phyloP scores from a whole-genome alignment of 2,797 vertebrate genomes.

The Rallus crepitans region DNA sequence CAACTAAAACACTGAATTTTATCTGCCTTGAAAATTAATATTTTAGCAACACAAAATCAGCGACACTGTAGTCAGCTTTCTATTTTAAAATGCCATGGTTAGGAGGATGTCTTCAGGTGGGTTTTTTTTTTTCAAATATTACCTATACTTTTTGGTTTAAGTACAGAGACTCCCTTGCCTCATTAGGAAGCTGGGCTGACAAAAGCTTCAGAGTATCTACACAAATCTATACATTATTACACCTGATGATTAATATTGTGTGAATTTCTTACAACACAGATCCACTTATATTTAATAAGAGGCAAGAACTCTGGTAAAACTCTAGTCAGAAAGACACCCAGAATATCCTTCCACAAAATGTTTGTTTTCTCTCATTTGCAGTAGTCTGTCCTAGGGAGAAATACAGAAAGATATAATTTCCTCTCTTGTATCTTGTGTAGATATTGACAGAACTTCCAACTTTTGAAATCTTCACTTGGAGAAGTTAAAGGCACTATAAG shows the following conservation, averaged over 20 bases:
- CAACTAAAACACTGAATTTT: background rate
- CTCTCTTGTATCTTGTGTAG: background rate
- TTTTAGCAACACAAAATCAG: background rate
- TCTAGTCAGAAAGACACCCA: background rate
- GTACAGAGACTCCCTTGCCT: background rate
- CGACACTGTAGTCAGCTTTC: background rate
- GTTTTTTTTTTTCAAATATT: background rate
- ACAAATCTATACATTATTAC: background rate
- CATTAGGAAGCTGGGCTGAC: background rate
- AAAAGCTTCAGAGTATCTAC: background rate
- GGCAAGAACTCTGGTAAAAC: background rate
- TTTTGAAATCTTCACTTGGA: background rate
- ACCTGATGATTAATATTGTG: background rate
- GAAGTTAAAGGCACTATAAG: background rate
- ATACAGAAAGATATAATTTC: background rate
- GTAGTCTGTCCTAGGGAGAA: background rate
- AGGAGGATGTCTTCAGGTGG: background rate
- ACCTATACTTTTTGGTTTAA: background rate
- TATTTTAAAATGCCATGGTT: background rate
- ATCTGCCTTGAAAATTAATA: background rate
- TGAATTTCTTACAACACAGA: background rate
- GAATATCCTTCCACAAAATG: background rate
- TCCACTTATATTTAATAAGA: background rate
- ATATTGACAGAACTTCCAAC: background rate
- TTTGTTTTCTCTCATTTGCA: background rate